Conservation (phyloP, 2,113 vertebrate species). For the Pampusana beccarii region DNA sequence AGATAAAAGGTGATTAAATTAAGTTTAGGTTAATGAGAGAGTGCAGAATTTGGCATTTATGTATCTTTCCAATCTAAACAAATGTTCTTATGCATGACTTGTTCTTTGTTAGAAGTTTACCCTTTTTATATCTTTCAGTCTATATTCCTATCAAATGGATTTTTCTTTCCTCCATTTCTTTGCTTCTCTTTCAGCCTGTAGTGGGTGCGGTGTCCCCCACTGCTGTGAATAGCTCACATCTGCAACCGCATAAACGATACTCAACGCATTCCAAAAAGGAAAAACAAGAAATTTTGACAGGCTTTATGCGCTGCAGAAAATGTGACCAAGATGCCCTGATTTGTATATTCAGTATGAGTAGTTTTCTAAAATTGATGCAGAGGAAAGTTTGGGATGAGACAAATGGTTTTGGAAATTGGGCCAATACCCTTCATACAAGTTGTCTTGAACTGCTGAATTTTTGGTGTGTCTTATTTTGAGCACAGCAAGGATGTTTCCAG, state of each 20-base stretch:
- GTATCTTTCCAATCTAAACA: neutral
- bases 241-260: neutral
- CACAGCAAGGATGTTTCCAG: neutral
- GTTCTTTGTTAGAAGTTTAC: neutral
- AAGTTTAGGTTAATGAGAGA: neutral
- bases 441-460: neutral
- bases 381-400: neutral
- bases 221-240: neutral
- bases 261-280: conserved; percentile 7
- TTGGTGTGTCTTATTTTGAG: neutral
- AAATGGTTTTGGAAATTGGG: neutral
- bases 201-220: neutral
- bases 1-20: neutral
- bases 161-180: neutral
- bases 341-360: neutral
- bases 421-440: neutral
- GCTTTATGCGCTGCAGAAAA: neutral
- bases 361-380: conserved; percentile 9
- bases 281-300: neutral
- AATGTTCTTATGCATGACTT: neutral
- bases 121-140: neutral
- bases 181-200: neutral
- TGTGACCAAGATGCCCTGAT: conserved; percentile 35
- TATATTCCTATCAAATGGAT: neutral
- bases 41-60: neutral